Percentiles rank a stretch among this genome's conserved stretches.
phyloP scores from a whole-genome alignment of 2,888 invertebrate species.

The Brachycybe producta region DNA sequence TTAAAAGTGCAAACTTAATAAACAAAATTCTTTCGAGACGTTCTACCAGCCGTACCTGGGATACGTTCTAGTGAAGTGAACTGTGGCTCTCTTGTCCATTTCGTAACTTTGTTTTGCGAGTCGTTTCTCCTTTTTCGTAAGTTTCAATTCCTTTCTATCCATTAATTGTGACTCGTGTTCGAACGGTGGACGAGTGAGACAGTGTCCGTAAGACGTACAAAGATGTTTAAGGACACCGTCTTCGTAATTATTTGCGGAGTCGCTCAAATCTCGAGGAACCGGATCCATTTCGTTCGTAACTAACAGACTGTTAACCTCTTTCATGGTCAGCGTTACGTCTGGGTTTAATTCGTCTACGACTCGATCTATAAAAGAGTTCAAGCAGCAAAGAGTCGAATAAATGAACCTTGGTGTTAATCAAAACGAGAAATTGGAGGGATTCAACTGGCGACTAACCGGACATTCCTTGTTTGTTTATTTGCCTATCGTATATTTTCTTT shows the following conservation, averaged over 20 bases:
- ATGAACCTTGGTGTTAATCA: neutral
- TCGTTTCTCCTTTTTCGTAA: constrained; percentile 84
- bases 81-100: constrained; percentile 61
- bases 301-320: constrained; percentile 47
- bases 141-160: constrained; percentile 85
- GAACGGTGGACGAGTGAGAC: constrained; percentile 60
- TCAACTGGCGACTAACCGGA: constrained; percentile 39
- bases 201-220: constrained; percentile 37
- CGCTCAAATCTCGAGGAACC: constrained; percentile 56
- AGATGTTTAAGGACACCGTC: constrained; percentile 69
- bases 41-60: neutral
- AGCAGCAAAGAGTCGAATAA: neutral
- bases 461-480: constrained; percentile 97
- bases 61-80: constrained; percentile 10
- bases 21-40: neutral
- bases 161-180: constrained; percentile 88
- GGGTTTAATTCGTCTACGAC: constrained; percentile 98
- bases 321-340: constrained; percentile 51
- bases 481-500: constrained; percentile 94
- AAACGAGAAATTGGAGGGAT: constrained; percentile 2
- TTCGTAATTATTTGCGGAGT: constrained; percentile 52
- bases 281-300: constrained; percentile 80
- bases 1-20: too few relatives aligned
- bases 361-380: constrained; percentile 46
- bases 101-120: constrained; percentile 87